phyloP scores from a whole-genome alignment of 2,888 invertebrate genomes.

The Lithosia quadra region DNA sequence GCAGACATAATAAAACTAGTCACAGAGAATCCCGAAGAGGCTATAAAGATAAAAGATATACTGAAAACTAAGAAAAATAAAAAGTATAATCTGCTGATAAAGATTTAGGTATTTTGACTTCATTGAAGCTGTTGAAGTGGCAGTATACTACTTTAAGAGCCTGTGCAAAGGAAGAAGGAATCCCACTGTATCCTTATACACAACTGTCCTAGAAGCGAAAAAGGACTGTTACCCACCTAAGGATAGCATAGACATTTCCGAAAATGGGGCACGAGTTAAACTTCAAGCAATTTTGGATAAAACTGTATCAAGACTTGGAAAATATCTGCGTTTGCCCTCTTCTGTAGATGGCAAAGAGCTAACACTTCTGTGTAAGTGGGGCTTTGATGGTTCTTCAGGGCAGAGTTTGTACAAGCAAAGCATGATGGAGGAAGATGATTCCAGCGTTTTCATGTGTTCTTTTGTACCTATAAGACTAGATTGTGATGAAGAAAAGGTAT shows the following conservation, averaged over 20 bases:
- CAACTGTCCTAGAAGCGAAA: too few relatives aligned
- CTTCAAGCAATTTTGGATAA: slow-evolving; percentile 35
- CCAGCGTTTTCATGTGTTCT: too few relatives aligned
- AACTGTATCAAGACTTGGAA: slow-evolving; percentile 27
- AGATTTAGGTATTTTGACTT: slow-evolving; percentile 24
- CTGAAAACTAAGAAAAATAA: slow-evolving; percentile 9
- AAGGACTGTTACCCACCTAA: too few relatives aligned
- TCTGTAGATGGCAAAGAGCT: slow-evolving; percentile 22
- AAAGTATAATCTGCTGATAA: slow-evolving; percentile 22
- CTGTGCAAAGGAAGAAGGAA: slow-evolving; percentile 11
- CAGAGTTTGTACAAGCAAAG: slow-evolving; percentile 19
- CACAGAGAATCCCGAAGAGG: slow-evolving; percentile 15
- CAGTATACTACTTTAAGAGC: slow-evolving; percentile 24
- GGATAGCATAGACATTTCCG: too few relatives aligned
- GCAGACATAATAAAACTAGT: slow-evolving; percentile 24
- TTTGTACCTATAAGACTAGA: too few relatives aligned
- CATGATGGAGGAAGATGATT: too few relatives aligned
- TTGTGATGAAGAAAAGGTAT: too few relatives aligned
- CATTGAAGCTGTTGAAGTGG: slow-evolving; percentile 27
- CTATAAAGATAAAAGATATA: slow-evolving; percentile 15
- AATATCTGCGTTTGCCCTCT: slow-evolving; percentile 16
- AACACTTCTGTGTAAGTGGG: slow-evolving; percentile 26
- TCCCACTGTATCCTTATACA: too few relatives aligned
- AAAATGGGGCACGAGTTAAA: slow-evolving; percentile 14
- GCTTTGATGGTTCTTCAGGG: slow-evolving; percentile 30